Conservation (phyloP, 2,797 vertebrate species). For the Sylvilagus floridanus region DNA sequence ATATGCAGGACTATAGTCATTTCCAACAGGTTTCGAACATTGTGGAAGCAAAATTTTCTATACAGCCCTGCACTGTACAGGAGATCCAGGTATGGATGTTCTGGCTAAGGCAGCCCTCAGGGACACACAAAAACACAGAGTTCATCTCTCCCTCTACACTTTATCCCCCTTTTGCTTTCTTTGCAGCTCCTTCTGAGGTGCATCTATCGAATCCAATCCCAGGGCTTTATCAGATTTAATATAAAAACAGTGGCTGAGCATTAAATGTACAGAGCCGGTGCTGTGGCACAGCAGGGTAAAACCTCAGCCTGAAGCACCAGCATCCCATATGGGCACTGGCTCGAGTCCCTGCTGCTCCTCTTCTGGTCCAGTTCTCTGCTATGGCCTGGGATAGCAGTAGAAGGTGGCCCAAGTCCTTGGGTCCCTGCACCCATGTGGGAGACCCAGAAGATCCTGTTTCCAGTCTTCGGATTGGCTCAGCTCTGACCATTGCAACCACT, state of each 20-base stretch:
- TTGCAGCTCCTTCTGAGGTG: conserved; percentile 1
- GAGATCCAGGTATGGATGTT: background rate
- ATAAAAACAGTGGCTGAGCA: conserved; percentile 14
- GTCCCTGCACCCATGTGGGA: no score
- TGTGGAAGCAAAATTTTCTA: background rate
- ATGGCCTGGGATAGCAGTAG: no score
- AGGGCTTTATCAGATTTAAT: background rate
- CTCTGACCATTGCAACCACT: no score
- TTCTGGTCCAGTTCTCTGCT: no score
- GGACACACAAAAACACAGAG: background rate
- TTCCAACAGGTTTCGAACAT: conserved; percentile 16
- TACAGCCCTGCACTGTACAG: background rate
- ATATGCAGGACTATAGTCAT: background rate
- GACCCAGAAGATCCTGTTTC: no score
- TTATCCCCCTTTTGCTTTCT: background rate
- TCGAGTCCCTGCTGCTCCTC: no score
- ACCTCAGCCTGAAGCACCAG: no score
- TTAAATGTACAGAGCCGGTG: background rate
- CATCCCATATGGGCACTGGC: no score
- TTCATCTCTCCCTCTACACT: background rate
- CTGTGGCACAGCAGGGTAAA: no score
- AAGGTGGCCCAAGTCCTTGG: no score
- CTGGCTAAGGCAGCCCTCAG: background rate
- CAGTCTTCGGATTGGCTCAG: no score
- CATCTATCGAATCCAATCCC: background rate